Evolutionary conservation across 2,113 vertebrate genomes (phyloP).

Genomic region (Helogale parvula): DNA sequence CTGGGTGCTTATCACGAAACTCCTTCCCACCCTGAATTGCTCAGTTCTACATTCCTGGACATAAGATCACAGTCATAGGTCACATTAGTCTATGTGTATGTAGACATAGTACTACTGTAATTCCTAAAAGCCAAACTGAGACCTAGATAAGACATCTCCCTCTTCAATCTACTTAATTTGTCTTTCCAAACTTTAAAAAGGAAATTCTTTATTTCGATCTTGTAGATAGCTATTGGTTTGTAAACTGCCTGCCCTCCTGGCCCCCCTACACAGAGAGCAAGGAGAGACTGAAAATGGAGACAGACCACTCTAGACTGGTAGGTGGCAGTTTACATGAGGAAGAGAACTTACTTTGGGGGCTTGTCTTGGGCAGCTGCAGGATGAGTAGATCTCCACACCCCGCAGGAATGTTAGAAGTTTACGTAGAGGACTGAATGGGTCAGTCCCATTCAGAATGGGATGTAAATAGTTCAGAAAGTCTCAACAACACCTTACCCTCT

Average conservation of each 20-base stretch:
- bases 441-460: too few relatives aligned
- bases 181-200: conserved; percentile 21
- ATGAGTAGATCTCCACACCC: background rate
- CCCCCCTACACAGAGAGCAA: background rate
- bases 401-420: background rate
- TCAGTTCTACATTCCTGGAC: background rate
- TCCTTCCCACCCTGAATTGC: background rate
- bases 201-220: background rate
- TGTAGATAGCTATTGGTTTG: background rate
- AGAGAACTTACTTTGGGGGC: background rate
- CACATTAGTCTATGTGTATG: background rate
- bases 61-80: background rate
- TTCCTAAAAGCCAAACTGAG: conserved; percentile 48
- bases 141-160: background rate
- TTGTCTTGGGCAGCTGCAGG: background rate
- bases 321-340: background rate
- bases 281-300: background rate
- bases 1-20: background rate
- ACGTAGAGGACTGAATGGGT: background rate
- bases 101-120: background rate
- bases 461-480: background rate
- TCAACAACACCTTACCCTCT: background rate
- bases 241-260: background rate
- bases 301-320: background rate
- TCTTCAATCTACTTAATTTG: background rate